Conservation (phyloP, 2,888 invertebrate genomes). For the Ophion ellenae region DNA sequence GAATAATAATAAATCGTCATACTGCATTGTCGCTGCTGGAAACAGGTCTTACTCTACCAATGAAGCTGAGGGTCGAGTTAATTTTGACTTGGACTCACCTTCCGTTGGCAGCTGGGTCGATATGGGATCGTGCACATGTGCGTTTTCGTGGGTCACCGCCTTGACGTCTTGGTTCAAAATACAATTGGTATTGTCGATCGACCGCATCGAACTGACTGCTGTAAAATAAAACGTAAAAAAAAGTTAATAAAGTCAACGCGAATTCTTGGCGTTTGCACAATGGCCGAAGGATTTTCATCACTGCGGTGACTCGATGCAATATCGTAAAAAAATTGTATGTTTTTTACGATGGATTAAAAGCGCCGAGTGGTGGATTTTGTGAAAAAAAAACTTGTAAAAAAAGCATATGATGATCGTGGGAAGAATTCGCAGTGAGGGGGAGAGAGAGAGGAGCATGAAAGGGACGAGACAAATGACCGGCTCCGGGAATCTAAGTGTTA, state of each 20-base stretch:
- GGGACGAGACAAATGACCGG: slow-evolving; percentile 63
- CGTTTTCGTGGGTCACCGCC: slow-evolving; percentile 94
- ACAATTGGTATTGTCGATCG: slow-evolving; percentile 94
- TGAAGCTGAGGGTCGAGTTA: not conserved
- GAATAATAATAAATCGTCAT: no score
- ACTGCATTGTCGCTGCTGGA: no score
- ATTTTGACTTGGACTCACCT: slow-evolving; percentile 83
- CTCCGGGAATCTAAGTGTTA: slow-evolving; percentile 63
- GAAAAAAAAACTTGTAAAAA: no score
- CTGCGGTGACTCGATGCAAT: no score
- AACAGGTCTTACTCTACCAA: no score
- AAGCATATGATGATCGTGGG: no score
- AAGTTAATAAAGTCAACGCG: no score
- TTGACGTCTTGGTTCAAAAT: slow-evolving; percentile 95
- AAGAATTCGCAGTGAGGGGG: not conserved
- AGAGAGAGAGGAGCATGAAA: slow-evolving; percentile 25
- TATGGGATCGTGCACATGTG: slow-evolving; percentile 89
- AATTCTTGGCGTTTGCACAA: no score
- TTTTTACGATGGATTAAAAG: no score
- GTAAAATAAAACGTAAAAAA: slow-evolving; percentile 82
- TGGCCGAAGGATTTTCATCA: no score
- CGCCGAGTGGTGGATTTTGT: no score
- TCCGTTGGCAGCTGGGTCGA: slow-evolving; percentile 90
- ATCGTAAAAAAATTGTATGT: no score
- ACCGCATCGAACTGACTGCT: slow-evolving; percentile 96